phyloP scores from a whole-genome alignment of 2,113 vertebrate species.

The Bubo scandiacus region DNA sequence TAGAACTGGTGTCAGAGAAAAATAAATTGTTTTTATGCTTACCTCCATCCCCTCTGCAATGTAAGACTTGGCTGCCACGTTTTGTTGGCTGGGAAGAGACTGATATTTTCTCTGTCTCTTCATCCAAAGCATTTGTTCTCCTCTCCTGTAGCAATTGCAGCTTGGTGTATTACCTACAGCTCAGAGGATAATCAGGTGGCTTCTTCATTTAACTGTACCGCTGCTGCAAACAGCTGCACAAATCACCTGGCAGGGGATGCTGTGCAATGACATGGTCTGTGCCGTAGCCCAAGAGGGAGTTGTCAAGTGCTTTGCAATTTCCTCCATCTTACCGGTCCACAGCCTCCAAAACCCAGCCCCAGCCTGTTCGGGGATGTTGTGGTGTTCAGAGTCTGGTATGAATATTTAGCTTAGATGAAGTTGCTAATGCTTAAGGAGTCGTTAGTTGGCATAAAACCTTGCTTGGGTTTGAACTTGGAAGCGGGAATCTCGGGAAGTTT shows the following conservation, averaged over 20 bases:
- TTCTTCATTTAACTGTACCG: background rate
- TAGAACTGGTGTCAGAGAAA: background rate
- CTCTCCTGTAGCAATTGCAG: background rate
- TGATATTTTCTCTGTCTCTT: background rate
- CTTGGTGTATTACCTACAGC: background rate
- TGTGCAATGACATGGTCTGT: background rate
- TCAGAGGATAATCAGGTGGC: background rate
- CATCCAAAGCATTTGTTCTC: background rate
- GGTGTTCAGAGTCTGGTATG: rapidly evolving
- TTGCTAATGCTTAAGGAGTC: background rate
- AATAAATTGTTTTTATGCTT: background rate
- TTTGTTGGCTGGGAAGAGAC: background rate
- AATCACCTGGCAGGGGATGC: background rate
- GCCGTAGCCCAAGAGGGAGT: background rate
- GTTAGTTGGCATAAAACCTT: background rate
- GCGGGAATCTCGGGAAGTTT: background rate
- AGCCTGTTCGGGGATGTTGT: background rate
- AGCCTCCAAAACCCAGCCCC: background rate
- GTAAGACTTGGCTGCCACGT: background rate
- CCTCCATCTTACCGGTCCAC: background rate
- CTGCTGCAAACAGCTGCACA: background rate
- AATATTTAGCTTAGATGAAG: background rate
- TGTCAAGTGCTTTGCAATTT: background rate
- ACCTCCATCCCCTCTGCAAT: background rate
- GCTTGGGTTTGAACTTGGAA: background rate